Evolutionary conservation across 2,888 invertebrate genomes (phyloP).

Genomic region (Cerastoderma edule): DNA sequence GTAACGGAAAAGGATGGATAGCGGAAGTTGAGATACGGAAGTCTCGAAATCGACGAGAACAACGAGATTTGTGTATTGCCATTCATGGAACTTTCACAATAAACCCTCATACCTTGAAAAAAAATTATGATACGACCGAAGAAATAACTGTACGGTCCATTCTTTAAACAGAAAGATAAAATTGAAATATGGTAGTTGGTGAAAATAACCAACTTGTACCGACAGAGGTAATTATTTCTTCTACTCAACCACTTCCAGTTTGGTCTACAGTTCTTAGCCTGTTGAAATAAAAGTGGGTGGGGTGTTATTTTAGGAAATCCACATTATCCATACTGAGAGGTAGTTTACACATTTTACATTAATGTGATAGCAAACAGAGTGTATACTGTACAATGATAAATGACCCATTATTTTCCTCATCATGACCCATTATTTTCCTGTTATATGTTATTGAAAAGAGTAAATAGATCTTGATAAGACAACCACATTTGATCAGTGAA

Average conservation of each 20-base stretch:
- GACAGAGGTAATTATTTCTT: constrained; percentile 62
- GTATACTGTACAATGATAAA: too few species aligned
- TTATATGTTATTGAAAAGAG: too few species aligned
- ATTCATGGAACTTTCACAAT: constrained; percentile 29
- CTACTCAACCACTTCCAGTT: not conserved
- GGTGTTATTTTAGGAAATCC: too few species aligned
- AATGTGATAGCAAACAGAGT: too few species aligned
- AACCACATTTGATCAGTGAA: too few species aligned
- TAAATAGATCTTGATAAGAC: too few species aligned
- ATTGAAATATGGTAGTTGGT: constrained; percentile 69
- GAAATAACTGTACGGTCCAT: not conserved
- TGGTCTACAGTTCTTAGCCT: not conserved
- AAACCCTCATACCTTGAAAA: not conserved
- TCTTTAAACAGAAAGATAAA: not conserved
- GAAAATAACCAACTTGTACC: constrained; percentile 74
- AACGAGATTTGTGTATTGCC: constrained; percentile 29
- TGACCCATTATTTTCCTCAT: too few species aligned
- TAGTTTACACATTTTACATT: too few species aligned
- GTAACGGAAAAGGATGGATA: constrained; percentile 63
- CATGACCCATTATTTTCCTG: too few species aligned
- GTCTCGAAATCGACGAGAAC: constrained; percentile 3
- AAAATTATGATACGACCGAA: not conserved
- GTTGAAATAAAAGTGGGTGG: constrained; percentile 40
- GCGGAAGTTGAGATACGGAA: not conserved
- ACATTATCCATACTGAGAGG: too few species aligned